phyloP scores from a whole-genome alignment of 2,797 vertebrate genomes.

The Caiman crocodilus region DNA sequence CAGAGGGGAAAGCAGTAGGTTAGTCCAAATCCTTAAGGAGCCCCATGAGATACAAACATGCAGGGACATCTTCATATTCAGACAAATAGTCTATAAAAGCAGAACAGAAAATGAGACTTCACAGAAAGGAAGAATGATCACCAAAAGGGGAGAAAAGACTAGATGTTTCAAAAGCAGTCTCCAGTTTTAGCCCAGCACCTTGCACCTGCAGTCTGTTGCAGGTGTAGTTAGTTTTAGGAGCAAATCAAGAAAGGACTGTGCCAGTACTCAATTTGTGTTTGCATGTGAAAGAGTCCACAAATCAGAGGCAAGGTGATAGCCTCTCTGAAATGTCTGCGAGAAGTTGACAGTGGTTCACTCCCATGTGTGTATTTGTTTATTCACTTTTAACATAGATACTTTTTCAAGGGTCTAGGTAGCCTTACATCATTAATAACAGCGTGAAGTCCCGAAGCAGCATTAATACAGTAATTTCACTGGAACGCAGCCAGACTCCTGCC shows the following conservation, averaged over 20 bases:
- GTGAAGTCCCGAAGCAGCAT: background rate
- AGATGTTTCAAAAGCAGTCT: background rate
- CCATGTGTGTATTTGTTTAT: background rate
- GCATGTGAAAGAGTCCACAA: background rate
- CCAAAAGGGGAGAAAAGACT: background rate
- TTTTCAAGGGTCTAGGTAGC: background rate
- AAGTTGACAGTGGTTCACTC: background rate
- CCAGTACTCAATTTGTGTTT: background rate
- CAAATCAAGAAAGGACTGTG: background rate
- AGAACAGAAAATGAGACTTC: slow-evolving; percentile 23
- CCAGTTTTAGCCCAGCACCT: background rate
- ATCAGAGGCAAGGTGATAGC: background rate
- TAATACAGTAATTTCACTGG: background rate
- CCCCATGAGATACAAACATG: background rate
- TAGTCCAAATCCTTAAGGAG: background rate
- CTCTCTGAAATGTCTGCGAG: background rate
- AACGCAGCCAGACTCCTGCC: background rate
- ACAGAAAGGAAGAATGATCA: background rate
- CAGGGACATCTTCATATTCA: background rate
- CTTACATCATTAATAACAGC: background rate
- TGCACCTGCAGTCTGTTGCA: fast-evolving
- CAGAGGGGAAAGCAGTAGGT: fast-evolving
- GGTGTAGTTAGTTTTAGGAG: background rate
- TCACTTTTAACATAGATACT: background rate
- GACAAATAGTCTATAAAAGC: fast-evolving